phyloP scores from a whole-genome alignment of 2,888 invertebrate genomes.

The Mycalesis mineus region DNA sequence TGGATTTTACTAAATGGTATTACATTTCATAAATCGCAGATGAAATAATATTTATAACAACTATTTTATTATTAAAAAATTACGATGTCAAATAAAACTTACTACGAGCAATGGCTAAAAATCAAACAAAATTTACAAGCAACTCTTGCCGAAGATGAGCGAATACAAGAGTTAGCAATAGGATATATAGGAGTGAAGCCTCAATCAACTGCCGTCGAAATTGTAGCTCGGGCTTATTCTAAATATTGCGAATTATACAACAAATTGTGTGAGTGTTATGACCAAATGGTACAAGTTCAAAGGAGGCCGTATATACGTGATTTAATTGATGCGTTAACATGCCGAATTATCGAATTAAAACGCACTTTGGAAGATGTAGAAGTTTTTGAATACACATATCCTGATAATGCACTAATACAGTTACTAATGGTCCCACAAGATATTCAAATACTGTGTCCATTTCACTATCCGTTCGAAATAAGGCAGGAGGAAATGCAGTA shows the following conservation, averaged over 20 bases:
- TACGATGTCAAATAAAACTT: constrained; percentile 59
- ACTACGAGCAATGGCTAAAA: constrained; percentile 59
- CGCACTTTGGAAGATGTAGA: constrained; percentile 75
- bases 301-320: constrained; percentile 75
- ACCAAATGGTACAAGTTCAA: constrained; percentile 81
- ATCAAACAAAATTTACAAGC: constrained; percentile 49
- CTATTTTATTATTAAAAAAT: not conserved
- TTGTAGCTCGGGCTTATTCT: constrained; percentile 71
- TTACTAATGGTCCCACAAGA: constrained; percentile 83
- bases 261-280: constrained; percentile 78
- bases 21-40: not conserved
- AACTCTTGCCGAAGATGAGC: constrained; percentile 50
- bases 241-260: constrained; percentile 76
- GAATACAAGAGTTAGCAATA: constrained; percentile 53
- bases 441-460: constrained; percentile 80
- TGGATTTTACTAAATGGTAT: not conserved
- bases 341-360: constrained; percentile 79
- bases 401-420: constrained; percentile 84
- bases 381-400: constrained; percentile 82
- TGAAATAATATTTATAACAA: not conserved
- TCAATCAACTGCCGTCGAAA: constrained; percentile 66
- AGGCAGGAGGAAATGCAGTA: constrained; percentile 65
- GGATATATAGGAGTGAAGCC: constrained; percentile 58
- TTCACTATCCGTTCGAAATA: constrained; percentile 80
- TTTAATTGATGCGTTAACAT: constrained; percentile 78